phyloP scores from a whole-genome alignment of 2,797 vertebrate species.

The Lateolabrax maculatus region DNA sequence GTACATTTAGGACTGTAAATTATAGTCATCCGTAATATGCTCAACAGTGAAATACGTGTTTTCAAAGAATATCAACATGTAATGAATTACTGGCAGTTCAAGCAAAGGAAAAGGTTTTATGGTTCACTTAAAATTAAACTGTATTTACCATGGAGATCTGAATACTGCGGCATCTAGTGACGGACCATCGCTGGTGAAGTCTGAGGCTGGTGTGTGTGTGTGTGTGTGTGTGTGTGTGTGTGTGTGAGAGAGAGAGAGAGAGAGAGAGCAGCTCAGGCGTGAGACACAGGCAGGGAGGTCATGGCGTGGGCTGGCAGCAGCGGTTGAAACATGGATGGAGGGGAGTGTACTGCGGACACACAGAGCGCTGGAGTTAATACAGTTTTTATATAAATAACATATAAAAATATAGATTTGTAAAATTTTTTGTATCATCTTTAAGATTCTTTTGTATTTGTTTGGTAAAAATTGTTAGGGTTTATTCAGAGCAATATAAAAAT shows the following conservation, averaged over 20 bases:
- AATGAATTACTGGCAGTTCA: conserved; percentile 30
- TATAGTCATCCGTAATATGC: conserved; percentile 18
- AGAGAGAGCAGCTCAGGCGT: conserved; percentile 85
- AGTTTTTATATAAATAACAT: background rate
- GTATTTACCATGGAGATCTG: conserved; percentile 42
- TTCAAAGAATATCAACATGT: conserved; percentile 32
- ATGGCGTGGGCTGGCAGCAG: conserved; percentile 92
- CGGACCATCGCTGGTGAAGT: conserved; percentile 23
- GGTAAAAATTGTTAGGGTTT: background rate
- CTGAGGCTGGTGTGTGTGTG: conserved; percentile 36
- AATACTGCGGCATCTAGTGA: conserved; percentile 45
- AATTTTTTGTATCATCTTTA: background rate
- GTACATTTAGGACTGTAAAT: conserved; percentile 58
- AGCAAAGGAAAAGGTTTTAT: conserved; percentile 23
- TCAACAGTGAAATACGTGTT: conserved; percentile 13
- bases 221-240: conserved; percentile 17
- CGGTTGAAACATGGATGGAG: conserved; percentile 92
- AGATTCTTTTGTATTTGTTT: background rate
- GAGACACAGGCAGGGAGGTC: conserved; percentile 94
- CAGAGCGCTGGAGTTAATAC: conserved; percentile 40
- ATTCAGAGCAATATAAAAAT: background rate
- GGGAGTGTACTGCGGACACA: conserved; percentile 89
- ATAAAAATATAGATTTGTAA: background rate
- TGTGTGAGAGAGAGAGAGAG: conserved; percentile 4
- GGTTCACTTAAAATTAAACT: conserved; percentile 44